A percentile compares a stretch with the other conserved stretches of the same genome.
Conservation (phyloP, 1,140 invertebrate species). For the Phthorimaea operculella region DNA sequence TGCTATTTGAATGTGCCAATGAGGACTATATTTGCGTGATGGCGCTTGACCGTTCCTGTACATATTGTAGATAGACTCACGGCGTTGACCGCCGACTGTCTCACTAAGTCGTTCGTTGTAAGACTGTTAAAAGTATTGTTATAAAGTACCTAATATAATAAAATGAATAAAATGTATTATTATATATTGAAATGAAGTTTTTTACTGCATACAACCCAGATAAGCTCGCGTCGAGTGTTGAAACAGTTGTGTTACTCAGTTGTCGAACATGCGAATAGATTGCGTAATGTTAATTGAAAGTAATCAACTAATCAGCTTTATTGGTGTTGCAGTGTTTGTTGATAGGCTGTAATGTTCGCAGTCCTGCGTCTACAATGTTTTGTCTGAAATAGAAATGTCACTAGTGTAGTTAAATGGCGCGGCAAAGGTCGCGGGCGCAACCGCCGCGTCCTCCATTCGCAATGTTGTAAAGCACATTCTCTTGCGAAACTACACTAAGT, state of each 20-base stretch:
- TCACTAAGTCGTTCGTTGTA: slow-evolving; percentile 62
- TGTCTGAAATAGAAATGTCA: slow-evolving; percentile 2
- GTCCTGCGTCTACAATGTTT: background rate
- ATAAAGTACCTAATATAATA: slow-evolving; percentile 60
- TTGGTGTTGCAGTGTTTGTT: background rate
- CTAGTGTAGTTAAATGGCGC: slow-evolving; percentile 4
- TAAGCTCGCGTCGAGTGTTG: background rate
- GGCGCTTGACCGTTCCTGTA: slow-evolving; percentile 30
- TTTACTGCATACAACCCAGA: background rate
- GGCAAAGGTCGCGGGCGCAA: slow-evolving; percentile 1
- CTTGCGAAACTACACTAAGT: slow-evolving; percentile 2
- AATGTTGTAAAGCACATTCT: slow-evolving; percentile 4
- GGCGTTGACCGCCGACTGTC: slow-evolving; percentile 48
- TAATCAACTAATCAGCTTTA: background rate
- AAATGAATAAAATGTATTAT: slow-evolving; percentile 47
- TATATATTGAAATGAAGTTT: slow-evolving; percentile 22
- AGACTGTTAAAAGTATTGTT: slow-evolving; percentile 68
- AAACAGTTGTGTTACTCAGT: background rate
- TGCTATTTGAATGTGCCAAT: background rate
- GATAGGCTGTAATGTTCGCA: background rate
- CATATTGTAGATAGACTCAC: slow-evolving; percentile 51
- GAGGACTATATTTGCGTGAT: slow-evolving; percentile 1
- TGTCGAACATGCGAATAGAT: background rate
- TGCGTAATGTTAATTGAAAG: background rate
- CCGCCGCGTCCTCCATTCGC: slow-evolving; percentile 2